Conservation (phyloP, 2,113 vertebrate species). For the Syngnathus scovelli region DNA sequence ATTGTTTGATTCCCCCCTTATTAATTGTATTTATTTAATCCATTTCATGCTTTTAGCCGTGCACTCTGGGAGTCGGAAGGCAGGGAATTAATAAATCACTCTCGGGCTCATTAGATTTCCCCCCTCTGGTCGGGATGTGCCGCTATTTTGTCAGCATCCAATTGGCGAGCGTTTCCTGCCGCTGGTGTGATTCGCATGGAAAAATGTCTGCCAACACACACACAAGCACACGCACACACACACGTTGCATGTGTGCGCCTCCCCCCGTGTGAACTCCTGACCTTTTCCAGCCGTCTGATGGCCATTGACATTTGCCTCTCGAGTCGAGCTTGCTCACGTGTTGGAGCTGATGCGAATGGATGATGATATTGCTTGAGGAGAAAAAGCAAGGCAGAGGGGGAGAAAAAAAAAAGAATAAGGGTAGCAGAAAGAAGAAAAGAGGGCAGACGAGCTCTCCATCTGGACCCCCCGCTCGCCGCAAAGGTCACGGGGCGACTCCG, state of each 20-base stretch:
- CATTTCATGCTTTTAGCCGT: slow-evolving; percentile 77
- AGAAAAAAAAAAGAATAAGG: background rate
- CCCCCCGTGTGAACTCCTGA: slow-evolving; percentile 70
- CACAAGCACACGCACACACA: slow-evolving; percentile 19
- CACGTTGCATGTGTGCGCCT: slow-evolving; percentile 14
- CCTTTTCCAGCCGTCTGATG: slow-evolving; percentile 66
- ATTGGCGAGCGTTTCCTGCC: slow-evolving; percentile 56
- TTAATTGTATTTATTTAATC: slow-evolving; percentile 82
- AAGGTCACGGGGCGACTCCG: slow-evolving; percentile 59
- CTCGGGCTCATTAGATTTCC: slow-evolving; percentile 73
- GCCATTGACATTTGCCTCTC: slow-evolving; percentile 74
- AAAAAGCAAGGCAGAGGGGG: slow-evolving; percentile 29
- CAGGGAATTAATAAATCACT: slow-evolving; percentile 73
- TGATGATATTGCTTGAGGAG: slow-evolving; percentile 64
- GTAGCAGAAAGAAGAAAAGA: background rate
- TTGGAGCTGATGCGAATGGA: slow-evolving; percentile 63
- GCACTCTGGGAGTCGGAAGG: slow-evolving; percentile 64
- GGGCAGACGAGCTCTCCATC: slow-evolving; percentile 46
- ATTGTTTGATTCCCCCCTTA: slow-evolving; percentile 75
- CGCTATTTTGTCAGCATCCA: slow-evolving; percentile 65
- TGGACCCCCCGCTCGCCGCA: slow-evolving; percentile 45
- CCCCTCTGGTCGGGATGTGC: slow-evolving; percentile 66
- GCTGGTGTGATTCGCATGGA: slow-evolving; percentile 56
- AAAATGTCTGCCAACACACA: slow-evolving; percentile 44
- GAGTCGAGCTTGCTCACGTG: slow-evolving; percentile 64